A percentile compares a stretch with the other conserved stretches of the same genome.
Conservation (phyloP, 2,113 vertebrate genomes). For the Phylloscopus whistleri region DNA sequence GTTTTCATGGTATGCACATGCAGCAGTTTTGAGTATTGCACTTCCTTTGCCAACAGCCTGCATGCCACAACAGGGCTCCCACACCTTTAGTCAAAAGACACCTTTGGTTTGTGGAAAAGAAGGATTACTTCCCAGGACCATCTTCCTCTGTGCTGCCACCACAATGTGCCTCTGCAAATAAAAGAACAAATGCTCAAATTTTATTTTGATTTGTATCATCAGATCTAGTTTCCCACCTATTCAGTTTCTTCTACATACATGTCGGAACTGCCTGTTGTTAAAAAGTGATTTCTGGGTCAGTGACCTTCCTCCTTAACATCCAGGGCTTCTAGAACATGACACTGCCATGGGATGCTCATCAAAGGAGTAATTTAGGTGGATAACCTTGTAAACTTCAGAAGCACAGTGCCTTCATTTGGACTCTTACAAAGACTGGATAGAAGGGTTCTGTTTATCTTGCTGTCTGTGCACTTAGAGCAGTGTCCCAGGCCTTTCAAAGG, state of each 20-base stretch:
- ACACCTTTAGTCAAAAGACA: neutral
- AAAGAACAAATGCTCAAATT: neutral
- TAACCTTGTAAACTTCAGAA: neutral
- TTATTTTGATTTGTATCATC: neutral
- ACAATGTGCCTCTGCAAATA: neutral
- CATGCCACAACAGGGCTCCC: accelerated
- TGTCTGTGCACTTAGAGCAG: neutral
- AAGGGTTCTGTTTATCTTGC: neutral
- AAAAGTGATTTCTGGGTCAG: neutral
- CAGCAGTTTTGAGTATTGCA: neutral
- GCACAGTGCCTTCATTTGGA: neutral
- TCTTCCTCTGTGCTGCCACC: neutral
- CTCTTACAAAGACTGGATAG: neutral
- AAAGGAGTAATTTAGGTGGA: neutral
- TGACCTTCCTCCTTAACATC: neutral
- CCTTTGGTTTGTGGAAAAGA: neutral
- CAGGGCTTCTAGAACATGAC: neutral
- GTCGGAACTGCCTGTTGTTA: neutral
- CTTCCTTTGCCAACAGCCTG: neutral
- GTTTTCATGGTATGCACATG: neutral
- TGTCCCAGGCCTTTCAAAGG: neutral
- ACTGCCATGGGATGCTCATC: neutral
- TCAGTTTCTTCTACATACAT: neutral
- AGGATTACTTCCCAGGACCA: neutral
- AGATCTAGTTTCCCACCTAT: neutral